phyloP scores from a whole-genome alignment of 2,113 vertebrate species.

The Romanogobio albipinnatus region DNA sequence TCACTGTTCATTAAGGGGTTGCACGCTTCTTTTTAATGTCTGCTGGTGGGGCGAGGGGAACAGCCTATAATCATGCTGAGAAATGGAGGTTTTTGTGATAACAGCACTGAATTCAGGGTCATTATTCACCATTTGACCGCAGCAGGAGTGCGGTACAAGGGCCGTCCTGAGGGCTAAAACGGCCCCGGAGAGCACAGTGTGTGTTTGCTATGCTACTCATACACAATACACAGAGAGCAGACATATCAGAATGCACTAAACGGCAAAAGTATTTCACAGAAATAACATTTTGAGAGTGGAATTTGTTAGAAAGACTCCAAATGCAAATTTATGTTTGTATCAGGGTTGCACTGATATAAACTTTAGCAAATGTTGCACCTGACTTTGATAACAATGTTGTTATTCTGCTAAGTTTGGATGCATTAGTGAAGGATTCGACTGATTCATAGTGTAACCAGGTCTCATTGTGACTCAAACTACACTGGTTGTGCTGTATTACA shows the following conservation, averaged over 20 bases:
- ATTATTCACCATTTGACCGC: slow-evolving; percentile 52
- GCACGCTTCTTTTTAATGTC: slow-evolving; percentile 46
- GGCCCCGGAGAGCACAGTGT: slow-evolving; percentile 1
- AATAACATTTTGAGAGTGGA: neutral
- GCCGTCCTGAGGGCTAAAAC: slow-evolving; percentile 8
- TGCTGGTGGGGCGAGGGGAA: slow-evolving; percentile 50
- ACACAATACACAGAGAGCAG: neutral
- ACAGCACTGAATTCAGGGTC: slow-evolving; percentile 45
- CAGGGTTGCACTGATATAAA: neutral
- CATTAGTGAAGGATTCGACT: neutral
- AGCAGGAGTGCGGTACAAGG: neutral
- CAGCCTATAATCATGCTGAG: slow-evolving; percentile 50
- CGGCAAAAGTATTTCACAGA: neutral
- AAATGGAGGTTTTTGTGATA: slow-evolving; percentile 53
- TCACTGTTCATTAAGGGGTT: slow-evolving; percentile 21
- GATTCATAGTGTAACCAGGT: neutral
- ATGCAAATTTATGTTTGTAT: neutral
- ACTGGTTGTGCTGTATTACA: neutral
- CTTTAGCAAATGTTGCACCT: neutral
- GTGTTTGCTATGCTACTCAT: neutral
- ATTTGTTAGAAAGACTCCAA: neutral
- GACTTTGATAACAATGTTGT: neutral
- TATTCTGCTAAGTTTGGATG: neutral
- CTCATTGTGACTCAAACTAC: neutral
- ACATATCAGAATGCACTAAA: neutral